Evolutionary conservation across 2,113 vertebrate species (phyloP).

Genomic region (Pseudolaguvia tuberculata): DNA sequence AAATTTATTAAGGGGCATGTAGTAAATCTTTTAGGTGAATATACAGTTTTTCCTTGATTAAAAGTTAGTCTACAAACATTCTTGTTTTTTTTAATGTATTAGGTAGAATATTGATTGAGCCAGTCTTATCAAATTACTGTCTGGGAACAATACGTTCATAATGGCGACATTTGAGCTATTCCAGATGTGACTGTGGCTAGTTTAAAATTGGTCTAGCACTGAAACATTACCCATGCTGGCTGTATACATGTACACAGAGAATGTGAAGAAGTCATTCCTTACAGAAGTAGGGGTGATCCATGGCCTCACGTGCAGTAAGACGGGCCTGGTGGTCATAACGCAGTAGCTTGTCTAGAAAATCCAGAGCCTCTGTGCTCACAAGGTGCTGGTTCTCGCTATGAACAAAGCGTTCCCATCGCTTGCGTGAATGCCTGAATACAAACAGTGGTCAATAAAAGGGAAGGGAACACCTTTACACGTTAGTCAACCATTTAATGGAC

Average conservation of each 20-base stretch:
- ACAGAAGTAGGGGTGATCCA: constrained; percentile 84
- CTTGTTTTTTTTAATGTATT: too few relatives aligned
- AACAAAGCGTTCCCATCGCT: constrained; percentile 81
- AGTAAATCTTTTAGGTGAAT: too few relatives aligned
- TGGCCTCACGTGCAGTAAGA: constrained; percentile 78
- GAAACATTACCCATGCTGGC: background rate
- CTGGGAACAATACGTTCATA: too few relatives aligned
- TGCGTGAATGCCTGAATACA: constrained; percentile 73
- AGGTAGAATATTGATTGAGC: too few relatives aligned
- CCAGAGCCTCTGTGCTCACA: constrained; percentile 77
- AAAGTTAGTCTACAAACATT: too few relatives aligned
- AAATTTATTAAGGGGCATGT: too few relatives aligned
- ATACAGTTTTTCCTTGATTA: too few relatives aligned
- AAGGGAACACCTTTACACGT: too few relatives aligned
- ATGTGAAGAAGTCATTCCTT: constrained; percentile 23
- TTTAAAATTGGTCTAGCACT: background rate
- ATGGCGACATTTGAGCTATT: background rate
- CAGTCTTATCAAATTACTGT: too few relatives aligned
- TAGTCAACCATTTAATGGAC: background rate
- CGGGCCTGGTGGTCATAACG: constrained; percentile 81
- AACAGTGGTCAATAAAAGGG: background rate
- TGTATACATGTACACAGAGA: too few relatives aligned
- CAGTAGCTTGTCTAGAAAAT: constrained; percentile 80
- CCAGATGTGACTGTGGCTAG: background rate
- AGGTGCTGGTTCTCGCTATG: constrained; percentile 84